These are phyloP conservation scores for Turritopsis rubra DNA, from an alignment of 30 jellyfish, hydroid and myxozoan genomes.

Conservation along the genomic window DNA sequence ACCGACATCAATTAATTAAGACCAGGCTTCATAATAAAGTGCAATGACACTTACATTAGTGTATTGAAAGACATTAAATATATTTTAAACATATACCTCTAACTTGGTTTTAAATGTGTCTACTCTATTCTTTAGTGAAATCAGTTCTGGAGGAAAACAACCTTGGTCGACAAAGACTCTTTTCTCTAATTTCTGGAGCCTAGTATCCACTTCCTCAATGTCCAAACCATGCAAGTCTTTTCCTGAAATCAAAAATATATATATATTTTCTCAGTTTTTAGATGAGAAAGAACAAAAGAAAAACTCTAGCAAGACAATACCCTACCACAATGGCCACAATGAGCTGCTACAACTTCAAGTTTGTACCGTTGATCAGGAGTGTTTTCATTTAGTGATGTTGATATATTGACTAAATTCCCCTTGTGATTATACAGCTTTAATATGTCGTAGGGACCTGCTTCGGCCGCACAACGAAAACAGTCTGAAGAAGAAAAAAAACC, in stretches of 20 bases:
- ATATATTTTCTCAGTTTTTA: no score
- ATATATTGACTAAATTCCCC: conserved; percentile 83
- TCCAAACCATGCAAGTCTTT: conserved; percentile 99
- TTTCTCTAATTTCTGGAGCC: conserved; percentile 82
- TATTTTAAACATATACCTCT: conserved; percentile 44
- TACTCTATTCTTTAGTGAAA: conserved; percentile 53
- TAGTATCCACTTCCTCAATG: conserved; percentile 72
- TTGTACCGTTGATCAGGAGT: conserved; percentile 47
- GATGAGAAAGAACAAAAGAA: neutral
- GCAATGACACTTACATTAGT: no score
- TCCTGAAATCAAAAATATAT: conserved; percentile 43
- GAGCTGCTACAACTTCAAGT: conserved; percentile 97
- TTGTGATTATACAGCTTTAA: conserved; percentile 83
- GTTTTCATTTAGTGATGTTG: conserved; percentile 72
- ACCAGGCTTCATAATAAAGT: no score
- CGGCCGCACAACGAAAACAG: conserved; percentile 98
- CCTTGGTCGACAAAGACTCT: conserved; percentile 84
- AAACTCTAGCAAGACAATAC: no score
- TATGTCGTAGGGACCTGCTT: conserved; percentile 98
- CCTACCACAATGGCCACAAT: conserved; percentile 98
- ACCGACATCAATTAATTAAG: no score
- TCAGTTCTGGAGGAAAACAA: conserved; percentile 67
- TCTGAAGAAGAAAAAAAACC: conserved; percentile 32
- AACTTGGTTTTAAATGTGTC: conserved; percentile 71
- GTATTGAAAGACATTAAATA: neutral